Base-by-base conservation (phyloP, 2,888 invertebrate genomes). In the Acronicta leporina region DNA sequence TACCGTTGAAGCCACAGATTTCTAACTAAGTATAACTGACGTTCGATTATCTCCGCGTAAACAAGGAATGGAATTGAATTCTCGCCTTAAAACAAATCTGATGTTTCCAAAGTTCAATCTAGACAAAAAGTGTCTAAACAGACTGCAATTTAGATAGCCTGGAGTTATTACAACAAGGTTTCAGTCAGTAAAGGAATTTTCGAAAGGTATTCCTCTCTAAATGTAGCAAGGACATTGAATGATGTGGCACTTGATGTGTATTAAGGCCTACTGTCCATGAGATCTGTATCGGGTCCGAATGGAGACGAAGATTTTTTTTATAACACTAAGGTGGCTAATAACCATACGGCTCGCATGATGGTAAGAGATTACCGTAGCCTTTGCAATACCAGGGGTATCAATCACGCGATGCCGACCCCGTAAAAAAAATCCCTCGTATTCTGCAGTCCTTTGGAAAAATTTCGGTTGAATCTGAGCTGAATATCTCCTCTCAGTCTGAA, bases 171-270 rank as follows among this genome's bases (percentile, higher is more conserved):
- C 41, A 55, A 47, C 56, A 41, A 73, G 59, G 63, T 52, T 53
- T 51, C 16, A 50, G 5, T 60, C 58, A 59, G 57, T 58, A 61
- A 64, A 80, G 88, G 87, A 81, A 87, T 90, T 89, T 89, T 89
- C 65, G 89, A 91, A 89, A 88, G 90, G 89, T 45, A 46, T 69
- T 78, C 79, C 77, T 74, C 81, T 85, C 78, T 85, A 85, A 83
- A 70, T 84, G 82, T 83, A 84, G 83, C 90, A 89, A 90, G 90
- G 89, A 88, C 89, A 77, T 47, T 54, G 53, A 61, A 46, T 70
- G 62, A 63, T 58, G 71, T 64, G 20, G 51, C 55, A 45, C 2
- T n/a, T 11, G 38, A 27, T 13, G 11, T 49, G 25, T 30, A 15
- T 13, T 27, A n/a, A 38, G n/a, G n/a, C n/a, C n/a, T 5, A 13